phyloP scores from a whole-genome alignment of 2,888 invertebrate species.

The Eilema depressum region DNA sequence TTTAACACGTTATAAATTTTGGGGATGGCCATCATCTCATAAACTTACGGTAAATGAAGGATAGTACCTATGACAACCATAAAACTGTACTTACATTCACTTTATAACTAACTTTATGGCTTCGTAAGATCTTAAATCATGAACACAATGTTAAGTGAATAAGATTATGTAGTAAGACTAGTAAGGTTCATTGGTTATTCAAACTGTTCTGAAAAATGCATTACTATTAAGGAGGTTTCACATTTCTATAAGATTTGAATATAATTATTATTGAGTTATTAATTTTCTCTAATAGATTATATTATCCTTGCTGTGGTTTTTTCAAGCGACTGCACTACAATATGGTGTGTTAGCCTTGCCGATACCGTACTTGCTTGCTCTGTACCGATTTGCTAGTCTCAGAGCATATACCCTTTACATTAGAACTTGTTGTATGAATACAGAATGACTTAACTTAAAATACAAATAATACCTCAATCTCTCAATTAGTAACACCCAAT shows the following conservation, averaged over 20 bases:
- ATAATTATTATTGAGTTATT: background rate
- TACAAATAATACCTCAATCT: background rate
- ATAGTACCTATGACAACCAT: constrained; percentile 58
- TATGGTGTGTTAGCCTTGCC: too few species aligned
- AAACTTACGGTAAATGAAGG: constrained; percentile 58
- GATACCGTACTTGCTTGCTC: too few species aligned
- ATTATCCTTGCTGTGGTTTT: too few species aligned
- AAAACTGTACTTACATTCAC: constrained; percentile 67
- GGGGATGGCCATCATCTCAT: constrained; percentile 60
- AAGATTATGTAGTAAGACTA: constrained; percentile 35
- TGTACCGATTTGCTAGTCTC: too few species aligned
- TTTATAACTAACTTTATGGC: constrained; percentile 70
- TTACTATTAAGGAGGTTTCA: background rate
- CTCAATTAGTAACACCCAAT: too few species aligned
- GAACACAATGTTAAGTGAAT: constrained; percentile 66
- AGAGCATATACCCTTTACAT: too few species aligned
- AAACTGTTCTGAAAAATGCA: background rate
- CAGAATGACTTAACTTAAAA: background rate
- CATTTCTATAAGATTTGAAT: background rate
- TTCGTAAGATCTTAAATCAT: constrained; percentile 62
- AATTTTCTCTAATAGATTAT: too few species aligned
- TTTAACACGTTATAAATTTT: constrained; percentile 42
- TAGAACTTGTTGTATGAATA: too few species aligned
- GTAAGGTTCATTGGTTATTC: background rate
- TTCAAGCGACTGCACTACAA: too few species aligned